A percentile compares a stretch with the other conserved stretches of the same genome.
Conservation (phyloP, 2,113 vertebrate species). For the Melanostigma gelatinosum region DNA sequence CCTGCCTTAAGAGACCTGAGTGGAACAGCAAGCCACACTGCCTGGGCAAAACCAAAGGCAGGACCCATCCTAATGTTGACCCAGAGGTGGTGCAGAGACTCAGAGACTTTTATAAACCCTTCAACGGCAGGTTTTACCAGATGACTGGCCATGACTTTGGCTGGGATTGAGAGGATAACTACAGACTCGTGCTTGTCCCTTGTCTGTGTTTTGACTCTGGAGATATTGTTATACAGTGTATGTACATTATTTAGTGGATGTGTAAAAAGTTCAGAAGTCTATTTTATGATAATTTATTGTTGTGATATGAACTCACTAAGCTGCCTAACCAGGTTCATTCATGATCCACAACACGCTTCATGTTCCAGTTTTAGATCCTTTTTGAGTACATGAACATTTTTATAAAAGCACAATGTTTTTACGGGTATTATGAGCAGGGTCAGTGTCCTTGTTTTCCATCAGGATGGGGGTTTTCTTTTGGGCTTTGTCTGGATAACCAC, state of each 20-base stretch:
- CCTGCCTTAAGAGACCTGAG: conserved; percentile 94
- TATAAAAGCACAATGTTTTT: conserved; percentile 88
- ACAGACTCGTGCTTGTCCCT: conserved; percentile 46
- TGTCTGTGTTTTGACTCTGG: conserved; percentile 51
- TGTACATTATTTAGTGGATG: conserved; percentile 83
- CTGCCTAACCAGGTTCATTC: conserved; percentile 88
- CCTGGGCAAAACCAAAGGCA: conserved; percentile 94
- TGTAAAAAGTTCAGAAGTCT: conserved; percentile 98
- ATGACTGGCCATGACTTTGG: conserved; percentile 90
- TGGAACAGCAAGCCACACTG: conserved; percentile 89
- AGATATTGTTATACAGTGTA: conserved; percentile 79
- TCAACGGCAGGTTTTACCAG: conserved; percentile 93
- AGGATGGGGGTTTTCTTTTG: neutral
- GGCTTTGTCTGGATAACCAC: neutral
- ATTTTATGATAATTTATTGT: conserved; percentile 99
- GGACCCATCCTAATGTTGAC: conserved; percentile 91
- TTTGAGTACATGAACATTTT: conserved; percentile 22
- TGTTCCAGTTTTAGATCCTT: conserved; percentile 65
- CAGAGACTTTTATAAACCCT: conserved; percentile 93
- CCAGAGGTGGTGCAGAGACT: conserved; percentile 87
- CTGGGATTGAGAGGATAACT: conserved; percentile 82
- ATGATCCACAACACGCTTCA: conserved; percentile 69
- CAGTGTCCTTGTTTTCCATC: conserved; percentile 39
- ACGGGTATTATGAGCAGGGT: conserved; percentile 84
- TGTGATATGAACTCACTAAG: conserved; percentile 94